Evolutionary conservation across 1,140 invertebrate species (phyloP), one percentile per base, ranked within the genome.

Genomic region (Sycophaga agraensis): DNA sequence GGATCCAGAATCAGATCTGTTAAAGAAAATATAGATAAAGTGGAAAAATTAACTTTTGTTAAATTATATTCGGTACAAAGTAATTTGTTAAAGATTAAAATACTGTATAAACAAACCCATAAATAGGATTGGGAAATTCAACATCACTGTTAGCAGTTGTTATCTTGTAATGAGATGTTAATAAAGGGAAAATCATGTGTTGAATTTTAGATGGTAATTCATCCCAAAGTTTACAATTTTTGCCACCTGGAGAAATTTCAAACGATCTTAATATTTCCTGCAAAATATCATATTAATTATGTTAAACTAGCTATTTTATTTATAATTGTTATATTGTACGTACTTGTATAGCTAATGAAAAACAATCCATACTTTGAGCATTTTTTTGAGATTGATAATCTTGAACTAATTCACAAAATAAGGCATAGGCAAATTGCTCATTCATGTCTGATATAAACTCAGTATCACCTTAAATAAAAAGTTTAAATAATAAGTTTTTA

Each of bases 301-400:
- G 37, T 37, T 31, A 45, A 6, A 48, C 3, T 57, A 31, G 0
- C 6, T 37, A 28, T n/a, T 14, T 35, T 21, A 45, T 42, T 39
- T n/a, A 2, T 40, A 16, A 53, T 19, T 6, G 11, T 31, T 31
- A 31, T 31, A 31, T 31, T 6, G 17, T 63, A 61, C 35, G 49
- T 73, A 80, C 79, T 67, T 82, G 82, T 65, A 92, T 91, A 12
- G 89, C 90, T 54, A 91, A 71, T 8, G 88, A 87, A 72, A 88
- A 89, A 65, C 85, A 83, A 70, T 89, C 87, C 81, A 88, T 87
- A 64, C 85, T 86, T 78, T 87, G 74, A 21, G 88, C 87, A 74
- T 88, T 85, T 70, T 88, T 89, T 68, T 91, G 89, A 65, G 84
- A 86, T 74, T 91, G 89, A 65, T 90, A 89, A 6, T 88, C 88